Evolutionary conservation across 2,888 invertebrate species (phyloP), one percentile per base, ranked within the genome.

Genomic region (Arge pagana): DNA sequence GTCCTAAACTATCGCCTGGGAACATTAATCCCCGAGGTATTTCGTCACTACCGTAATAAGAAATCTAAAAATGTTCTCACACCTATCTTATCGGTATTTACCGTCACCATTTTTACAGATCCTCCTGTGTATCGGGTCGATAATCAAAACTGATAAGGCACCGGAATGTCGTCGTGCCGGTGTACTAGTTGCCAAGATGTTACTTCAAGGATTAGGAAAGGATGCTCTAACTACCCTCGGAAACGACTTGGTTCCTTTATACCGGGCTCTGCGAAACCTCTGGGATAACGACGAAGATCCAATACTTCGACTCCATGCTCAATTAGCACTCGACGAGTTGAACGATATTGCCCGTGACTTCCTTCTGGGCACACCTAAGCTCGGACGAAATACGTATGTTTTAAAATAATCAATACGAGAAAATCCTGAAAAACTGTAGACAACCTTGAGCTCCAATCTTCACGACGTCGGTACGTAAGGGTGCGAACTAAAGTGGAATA

Each of bases 81-180:
- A 36, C 10, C 33, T 11, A 21, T 36, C 48, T 39, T 24, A 51
- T n/a, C 10, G 28, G 45, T 53, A 52, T 35, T 53, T 51, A 45
- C 55, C 21, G 5, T 30, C 16, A 36, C 8, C 60, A 54, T 56
- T 40, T 63, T 61, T 64, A 59, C 72, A 91, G 90, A 81, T 93
- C 48, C 78, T 92, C 48, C 79, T 82, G 18, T 89, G 89, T 68
- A 82, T 89, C 45, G 83, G 84, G 68, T 81, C 81, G 59, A 81
- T 89, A 60, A 80, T 91, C 65, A 81, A 84, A 67, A 82, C 83
- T 0, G 93, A 93, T 67, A 83, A 85, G 66, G 82, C 84, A 19
- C 77, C 84, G 3, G 88, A 90, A 74, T 89, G 90, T 28, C 80
- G 91, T 45, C 81, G 91, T 65, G 91, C 92, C 3, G 89, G 90